These are phyloP conservation scores for Ceratina australensis DNA, from an alignment of 1,140 invertebrate species.

Conservation along the genomic window DNA sequence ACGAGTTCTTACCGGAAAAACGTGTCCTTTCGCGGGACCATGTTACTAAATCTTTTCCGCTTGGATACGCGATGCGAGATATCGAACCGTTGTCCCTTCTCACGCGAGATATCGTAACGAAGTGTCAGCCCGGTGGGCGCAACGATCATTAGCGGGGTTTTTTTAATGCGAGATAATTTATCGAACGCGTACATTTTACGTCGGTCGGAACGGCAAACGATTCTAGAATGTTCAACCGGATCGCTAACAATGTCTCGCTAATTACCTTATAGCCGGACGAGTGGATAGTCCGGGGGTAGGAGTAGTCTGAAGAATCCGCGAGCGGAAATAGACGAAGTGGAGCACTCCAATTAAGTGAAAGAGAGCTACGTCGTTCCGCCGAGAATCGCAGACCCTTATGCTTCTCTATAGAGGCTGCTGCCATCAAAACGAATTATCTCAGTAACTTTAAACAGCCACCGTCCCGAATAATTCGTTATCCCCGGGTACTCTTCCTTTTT, in stretches of 20 bases:
- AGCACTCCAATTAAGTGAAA: slow-evolving; percentile 38
- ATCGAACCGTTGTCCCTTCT: not conserved
- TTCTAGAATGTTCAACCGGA: slow-evolving; percentile 28
- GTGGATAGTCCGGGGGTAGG: slow-evolving; percentile 26
- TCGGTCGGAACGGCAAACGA: not conserved
- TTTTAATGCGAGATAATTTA: not conserved
- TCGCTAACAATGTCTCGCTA: slow-evolving; percentile 44
- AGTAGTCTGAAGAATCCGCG: slow-evolving; percentile 27
- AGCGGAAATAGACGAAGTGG: slow-evolving; percentile 37
- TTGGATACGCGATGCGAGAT: not conserved
- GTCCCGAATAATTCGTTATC: not conserved
- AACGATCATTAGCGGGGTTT: not conserved
- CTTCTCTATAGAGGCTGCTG: not conserved
- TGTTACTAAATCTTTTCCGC: not conserved
- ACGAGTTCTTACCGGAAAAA: slow-evolving; percentile 22
- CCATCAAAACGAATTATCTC: slow-evolving; percentile 1
- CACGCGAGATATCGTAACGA: not conserved
- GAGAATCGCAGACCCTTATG: not conserved
- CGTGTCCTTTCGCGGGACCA: not conserved
- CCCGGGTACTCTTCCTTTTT: not conserved
- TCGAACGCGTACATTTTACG: too few relatives aligned
- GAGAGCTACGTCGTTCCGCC: slow-evolving; percentile 13
- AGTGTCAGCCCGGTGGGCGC: too few relatives aligned
- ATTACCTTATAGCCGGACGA: slow-evolving; percentile 27
- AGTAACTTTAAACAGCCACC: not conserved